phyloP scores from a whole-genome alignment of 2,888 invertebrate genomes.

The Hyppa rectilinea region DNA sequence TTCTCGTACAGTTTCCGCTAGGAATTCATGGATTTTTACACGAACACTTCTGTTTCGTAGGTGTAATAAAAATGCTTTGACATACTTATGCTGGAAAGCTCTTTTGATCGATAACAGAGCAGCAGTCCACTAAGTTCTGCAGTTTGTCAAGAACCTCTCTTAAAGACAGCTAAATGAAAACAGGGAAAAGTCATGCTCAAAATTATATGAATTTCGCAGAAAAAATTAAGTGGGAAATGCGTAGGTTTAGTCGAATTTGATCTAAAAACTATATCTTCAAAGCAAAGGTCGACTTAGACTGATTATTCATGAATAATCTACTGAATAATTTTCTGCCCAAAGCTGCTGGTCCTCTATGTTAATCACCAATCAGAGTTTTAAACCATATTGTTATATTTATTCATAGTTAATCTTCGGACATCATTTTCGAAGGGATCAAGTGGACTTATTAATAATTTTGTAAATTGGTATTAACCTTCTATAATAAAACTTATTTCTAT shows the following conservation, averaged over 20 bases:
- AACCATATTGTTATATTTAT: conserved; percentile 47
- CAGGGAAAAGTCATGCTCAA: no score
- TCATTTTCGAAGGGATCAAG: conserved; percentile 37
- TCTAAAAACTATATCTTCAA: not conserved
- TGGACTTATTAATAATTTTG: conserved; percentile 23
- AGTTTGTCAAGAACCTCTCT: not conserved
- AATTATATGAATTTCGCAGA: not conserved
- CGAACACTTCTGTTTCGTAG: conserved; percentile 15
- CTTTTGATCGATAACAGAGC: conserved; percentile 20
- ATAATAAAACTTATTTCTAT: conserved; percentile 26
- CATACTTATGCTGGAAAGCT: conserved; percentile 28
- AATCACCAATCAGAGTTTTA: conserved; percentile 55
- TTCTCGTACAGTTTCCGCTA: conserved; percentile 49
- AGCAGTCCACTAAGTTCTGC: not conserved
- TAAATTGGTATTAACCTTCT: conserved; percentile 24
- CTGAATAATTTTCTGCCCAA: conserved; percentile 25
- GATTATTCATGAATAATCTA: conserved; percentile 33
- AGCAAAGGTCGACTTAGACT: conserved; percentile 20
- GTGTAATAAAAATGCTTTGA: conserved; percentile 44
- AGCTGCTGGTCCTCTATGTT: conserved; percentile 37
- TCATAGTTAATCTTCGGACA: conserved; percentile 33
- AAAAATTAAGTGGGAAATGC: not conserved
- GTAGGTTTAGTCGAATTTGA: not conserved
- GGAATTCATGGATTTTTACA: conserved; percentile 40
- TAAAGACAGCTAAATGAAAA: no score